phyloP scores from a whole-genome alignment of 2,113 vertebrate species.

The Brienomyrus brachyistius region DNA sequence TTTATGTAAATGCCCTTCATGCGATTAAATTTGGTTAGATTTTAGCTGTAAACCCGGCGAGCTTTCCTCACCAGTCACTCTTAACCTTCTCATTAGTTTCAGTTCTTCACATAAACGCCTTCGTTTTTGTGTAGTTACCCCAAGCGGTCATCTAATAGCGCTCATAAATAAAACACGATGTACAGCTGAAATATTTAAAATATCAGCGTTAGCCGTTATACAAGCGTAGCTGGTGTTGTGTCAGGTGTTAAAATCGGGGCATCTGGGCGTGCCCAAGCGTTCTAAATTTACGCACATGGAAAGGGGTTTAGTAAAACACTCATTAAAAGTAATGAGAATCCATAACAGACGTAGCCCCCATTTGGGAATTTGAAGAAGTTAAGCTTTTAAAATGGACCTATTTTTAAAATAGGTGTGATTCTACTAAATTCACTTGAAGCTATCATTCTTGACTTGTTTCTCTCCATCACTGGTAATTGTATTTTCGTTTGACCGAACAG shows the following conservation, averaged over 20 bases:
- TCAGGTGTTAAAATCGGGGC: neutral
- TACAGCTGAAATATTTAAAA: constrained; percentile 6
- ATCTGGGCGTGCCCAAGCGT: neutral
- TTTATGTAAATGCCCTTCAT: neutral
- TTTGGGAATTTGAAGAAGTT: neutral
- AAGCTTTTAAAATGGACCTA: neutral
- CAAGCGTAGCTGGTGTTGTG: neutral
- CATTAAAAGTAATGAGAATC: neutral
- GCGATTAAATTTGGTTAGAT: neutral
- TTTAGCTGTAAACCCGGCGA: neutral
- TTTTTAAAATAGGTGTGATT: neutral
- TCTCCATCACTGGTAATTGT: neutral
- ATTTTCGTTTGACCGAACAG: neutral
- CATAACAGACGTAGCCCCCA: neutral
- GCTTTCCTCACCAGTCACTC: neutral
- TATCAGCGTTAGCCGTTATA: neutral
- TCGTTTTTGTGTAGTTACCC: neutral
- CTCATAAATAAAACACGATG: neutral
- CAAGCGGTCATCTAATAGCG: constrained; percentile 15
- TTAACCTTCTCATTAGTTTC: neutral
- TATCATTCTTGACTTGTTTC: neutral
- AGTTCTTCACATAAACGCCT: neutral
- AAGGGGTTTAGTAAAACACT: neutral
- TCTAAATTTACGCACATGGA: neutral
- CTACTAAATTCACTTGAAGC: neutral